Percentiles rank a stretch among this genome's conserved stretches.
Evolutionary conservation across 1,140 invertebrate genomes (phyloP).

Genomic region (Drosophila kepulauana): DNA sequence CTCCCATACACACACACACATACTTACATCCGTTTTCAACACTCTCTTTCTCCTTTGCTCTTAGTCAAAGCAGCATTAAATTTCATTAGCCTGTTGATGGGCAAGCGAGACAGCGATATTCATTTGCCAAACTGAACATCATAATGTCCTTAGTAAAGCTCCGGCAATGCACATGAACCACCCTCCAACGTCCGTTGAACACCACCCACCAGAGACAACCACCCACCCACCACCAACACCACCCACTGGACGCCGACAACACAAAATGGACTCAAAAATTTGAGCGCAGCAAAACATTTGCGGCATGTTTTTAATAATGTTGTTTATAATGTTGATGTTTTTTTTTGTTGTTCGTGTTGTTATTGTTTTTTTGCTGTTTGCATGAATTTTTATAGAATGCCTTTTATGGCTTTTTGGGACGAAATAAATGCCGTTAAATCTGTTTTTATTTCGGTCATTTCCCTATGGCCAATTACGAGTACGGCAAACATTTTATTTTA

Average conservation of each 20-base stretch:
- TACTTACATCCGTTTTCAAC: neutral
- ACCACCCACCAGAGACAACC: conserved; percentile 4
- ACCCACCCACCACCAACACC: conserved; percentile 1
- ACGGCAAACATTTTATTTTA: conserved; percentile 43
- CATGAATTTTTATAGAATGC: conserved; percentile 71
- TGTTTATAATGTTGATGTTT: conserved; percentile 81
- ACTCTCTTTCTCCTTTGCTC: conserved; percentile 21
- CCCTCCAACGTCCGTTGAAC: neutral
- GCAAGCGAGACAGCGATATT: conserved; percentile 50
- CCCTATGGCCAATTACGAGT: conserved; percentile 32
- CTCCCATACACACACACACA: conserved; percentile 7
- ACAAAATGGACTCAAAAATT: conserved; percentile 83
- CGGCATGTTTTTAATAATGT: conserved; percentile 85
- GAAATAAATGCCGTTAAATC: conserved; percentile 60
- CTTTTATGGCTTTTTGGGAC: conserved; percentile 62
- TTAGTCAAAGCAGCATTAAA: conserved; percentile 42
- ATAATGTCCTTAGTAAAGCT: conserved; percentile 59
- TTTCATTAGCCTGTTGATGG: conserved; percentile 66
- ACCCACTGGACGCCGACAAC: conserved; percentile 40
- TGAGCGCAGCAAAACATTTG: conserved; percentile 80
- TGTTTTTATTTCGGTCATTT: conserved; percentile 51
- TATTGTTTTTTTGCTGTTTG: conserved; percentile 41
- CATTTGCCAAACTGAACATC: conserved; percentile 66
- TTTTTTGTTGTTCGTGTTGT: conserved; percentile 40
- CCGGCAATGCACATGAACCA: conserved; percentile 17